Evolutionary conservation across 2,113 vertebrate genomes (phyloP), one percentile per base, ranked within the genome.

Genomic region (Globicephala melas): DNA sequence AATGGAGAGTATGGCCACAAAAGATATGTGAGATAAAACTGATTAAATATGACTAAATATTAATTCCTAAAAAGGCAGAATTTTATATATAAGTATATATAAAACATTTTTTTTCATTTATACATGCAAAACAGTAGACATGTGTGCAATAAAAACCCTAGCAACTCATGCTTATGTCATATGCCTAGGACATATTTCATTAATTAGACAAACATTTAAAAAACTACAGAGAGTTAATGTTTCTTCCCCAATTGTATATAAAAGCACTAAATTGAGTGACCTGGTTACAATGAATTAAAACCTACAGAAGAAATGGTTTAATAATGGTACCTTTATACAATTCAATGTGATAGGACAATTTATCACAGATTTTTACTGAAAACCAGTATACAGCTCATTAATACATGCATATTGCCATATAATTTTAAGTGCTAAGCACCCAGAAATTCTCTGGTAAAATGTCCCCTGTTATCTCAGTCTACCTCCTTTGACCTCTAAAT

Each of bases 331-430:
- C 95, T 98, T 98, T 97, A 96, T 97, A 97, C 98, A 60, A 96
- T 97, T 98, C 93, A 95, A 95, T 98, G 91, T 97, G 97, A 97
- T 97, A 97, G 60, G 88, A 97, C 94, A 98, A 98, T 97, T 98
- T 98, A 98, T 97, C 98, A 98, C 68, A 86, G 47, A 96, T 96
- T 97, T 98, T 95, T 93, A 97, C 94, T 97, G 96, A 98, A 98
- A 98, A 97, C 94, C 96, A 97, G 98, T 98, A 97, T 80, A 96
- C 44, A 95, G 92, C 55, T 98, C 96, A 98, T 98, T 98, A 98
- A 98, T 97, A 98, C 68, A 97, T 71, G 63, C 94, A 97, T 93
- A 97, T 84, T 97, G 98, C 91, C 93, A 97, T 95, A 93, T 97
- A 97, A 98, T 97, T 98, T 98, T 97, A 97, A 97, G 97, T 67